Percentiles rank a stretch among this genome's conserved stretches.
Evolutionary conservation across 1,140 invertebrate species (phyloP).

Genomic region (Drosophila murphyi): DNA sequence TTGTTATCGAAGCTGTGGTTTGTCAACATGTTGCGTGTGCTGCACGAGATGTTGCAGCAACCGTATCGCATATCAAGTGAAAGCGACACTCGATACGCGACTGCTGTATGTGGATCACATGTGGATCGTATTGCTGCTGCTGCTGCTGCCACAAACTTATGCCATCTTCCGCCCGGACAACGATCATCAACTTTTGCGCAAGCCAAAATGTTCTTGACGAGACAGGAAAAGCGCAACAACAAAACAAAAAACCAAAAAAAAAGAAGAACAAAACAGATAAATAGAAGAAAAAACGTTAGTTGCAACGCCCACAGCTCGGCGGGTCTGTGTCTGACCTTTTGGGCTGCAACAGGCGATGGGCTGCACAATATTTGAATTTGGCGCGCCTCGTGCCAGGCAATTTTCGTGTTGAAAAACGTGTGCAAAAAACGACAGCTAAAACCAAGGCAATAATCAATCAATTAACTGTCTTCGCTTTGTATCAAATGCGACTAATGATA

Average conservation of each 20-base stretch:
- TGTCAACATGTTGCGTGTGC: slow-evolving; percentile 36
- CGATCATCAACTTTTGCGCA: slow-evolving; percentile 10
- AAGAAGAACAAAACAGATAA: no score
- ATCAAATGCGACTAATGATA: no score
- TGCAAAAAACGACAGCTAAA: no score
- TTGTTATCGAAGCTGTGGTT: slow-evolving; percentile 17
- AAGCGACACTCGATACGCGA: slow-evolving; percentile 33
- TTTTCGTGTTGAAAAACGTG: no score
- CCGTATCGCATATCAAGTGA: slow-evolving; percentile 39
- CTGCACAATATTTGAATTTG: slow-evolving; percentile 54
- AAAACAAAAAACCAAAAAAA: no score
- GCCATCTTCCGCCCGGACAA: slow-evolving; percentile 29
- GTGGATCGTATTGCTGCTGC: slow-evolving; percentile 16
- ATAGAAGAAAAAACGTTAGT: slow-evolving; percentile 59
- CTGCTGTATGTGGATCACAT: slow-evolving; percentile 19
- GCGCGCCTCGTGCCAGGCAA: not conserved
- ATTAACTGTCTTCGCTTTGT: no score
- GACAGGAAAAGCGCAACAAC: not conserved
- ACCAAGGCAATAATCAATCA: no score
- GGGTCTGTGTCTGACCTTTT: slow-evolving; percentile 54
- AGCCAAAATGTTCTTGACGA: slow-evolving; percentile 13
- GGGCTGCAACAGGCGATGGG: slow-evolving; percentile 13
- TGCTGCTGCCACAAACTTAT: not conserved
- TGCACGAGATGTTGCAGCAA: slow-evolving; percentile 15
- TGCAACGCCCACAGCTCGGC: slow-evolving; percentile 60